Conservation (phyloP, 92 coral and sea anemone species). For the Meandrina meandrites region DNA sequence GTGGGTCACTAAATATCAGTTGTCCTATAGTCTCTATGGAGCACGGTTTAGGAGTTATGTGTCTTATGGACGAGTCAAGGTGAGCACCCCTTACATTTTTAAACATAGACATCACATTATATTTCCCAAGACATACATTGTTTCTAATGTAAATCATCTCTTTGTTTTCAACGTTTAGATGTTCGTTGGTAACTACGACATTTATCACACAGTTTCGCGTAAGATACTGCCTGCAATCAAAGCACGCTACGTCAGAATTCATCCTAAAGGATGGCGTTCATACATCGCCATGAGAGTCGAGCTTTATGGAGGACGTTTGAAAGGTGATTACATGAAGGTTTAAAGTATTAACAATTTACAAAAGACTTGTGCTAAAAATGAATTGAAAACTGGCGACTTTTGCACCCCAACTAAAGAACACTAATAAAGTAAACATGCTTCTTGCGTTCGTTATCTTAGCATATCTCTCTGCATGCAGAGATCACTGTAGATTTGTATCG, state of each 20-base stretch:
- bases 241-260: slow-evolving; percentile 67
- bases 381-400: neutral
- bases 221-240: slow-evolving; percentile 57
- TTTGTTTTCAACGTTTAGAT: slow-evolving; percentile 34
- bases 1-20: slow-evolving; percentile 57
- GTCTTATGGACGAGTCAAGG: slow-evolving; percentile 61
- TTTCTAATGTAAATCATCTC: no score
- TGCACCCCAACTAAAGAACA: neutral
- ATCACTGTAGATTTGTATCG: no score
- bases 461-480: no score
- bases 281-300: slow-evolving; percentile 69
- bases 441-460: neutral
- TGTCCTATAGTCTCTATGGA: slow-evolving; percentile 65
- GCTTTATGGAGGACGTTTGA: slow-evolving; percentile 62
- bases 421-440: neutral
- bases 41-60: slow-evolving; percentile 43
- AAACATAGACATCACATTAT: no score
- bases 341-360: neutral
- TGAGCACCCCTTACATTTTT: neutral
- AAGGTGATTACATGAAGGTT: slow-evolving; percentile 31
- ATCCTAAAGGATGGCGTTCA: slow-evolving; percentile 61
- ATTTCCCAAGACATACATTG: no score
- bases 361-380: neutral
- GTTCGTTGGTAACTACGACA: slow-evolving; percentile 71
- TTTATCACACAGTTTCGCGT: slow-evolving; percentile 57